Percentiles rank a stretch among this genome's conserved stretches.
These are phyloP conservation scores for Endomychus coccineus DNA, from an alignment of 2,888 invertebrate genomes.

Conservation along the genomic window DNA sequence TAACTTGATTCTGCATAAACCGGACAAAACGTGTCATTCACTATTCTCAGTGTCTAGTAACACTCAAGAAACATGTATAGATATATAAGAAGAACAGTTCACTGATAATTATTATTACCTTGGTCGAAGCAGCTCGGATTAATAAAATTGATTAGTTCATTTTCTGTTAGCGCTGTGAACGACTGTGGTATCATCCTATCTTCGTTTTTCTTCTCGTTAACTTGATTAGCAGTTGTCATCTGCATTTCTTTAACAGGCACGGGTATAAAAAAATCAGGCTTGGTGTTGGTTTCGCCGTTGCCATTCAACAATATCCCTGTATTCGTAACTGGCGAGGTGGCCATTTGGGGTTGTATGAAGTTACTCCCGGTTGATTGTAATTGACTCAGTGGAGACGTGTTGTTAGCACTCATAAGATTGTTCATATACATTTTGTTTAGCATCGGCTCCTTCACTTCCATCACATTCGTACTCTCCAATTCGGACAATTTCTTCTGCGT, in stretches of 20 bases:
- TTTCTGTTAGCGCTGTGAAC: constrained; percentile 77
- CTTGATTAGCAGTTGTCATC: constrained; percentile 27
- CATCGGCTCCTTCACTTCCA: constrained; percentile 36
- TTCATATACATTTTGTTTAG: constrained; percentile 25
- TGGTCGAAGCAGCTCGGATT: constrained; percentile 86
- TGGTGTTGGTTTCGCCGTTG: constrained; percentile 11
- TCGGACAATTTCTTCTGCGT: constrained; percentile 54
- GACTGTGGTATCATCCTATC: constrained; percentile 60
- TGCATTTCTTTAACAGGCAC: constrained; percentile 32
- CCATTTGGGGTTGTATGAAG: constrained; percentile 1
- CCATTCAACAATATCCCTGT: constrained; percentile 9
- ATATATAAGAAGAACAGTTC: no score
- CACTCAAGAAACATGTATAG: no score
- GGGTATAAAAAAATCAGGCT: constrained; percentile 28
- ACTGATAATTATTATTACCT: constrained; percentile 45
- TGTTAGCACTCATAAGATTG: constrained; percentile 8
- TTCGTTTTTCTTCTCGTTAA: constrained; percentile 41
- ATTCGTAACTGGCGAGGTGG: constrained; percentile 6
- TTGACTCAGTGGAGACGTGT: constrained; percentile 13
- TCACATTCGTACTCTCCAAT: constrained; percentile 28
- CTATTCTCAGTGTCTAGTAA: no score
- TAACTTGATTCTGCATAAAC: no score
- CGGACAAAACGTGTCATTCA: no score
- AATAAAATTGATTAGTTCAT: constrained; percentile 80
- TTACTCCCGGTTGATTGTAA: neutral